Evolutionary conservation across 2,797 vertebrate genomes (phyloP).

Genomic region (Platyrinchus mystaceus): DNA sequence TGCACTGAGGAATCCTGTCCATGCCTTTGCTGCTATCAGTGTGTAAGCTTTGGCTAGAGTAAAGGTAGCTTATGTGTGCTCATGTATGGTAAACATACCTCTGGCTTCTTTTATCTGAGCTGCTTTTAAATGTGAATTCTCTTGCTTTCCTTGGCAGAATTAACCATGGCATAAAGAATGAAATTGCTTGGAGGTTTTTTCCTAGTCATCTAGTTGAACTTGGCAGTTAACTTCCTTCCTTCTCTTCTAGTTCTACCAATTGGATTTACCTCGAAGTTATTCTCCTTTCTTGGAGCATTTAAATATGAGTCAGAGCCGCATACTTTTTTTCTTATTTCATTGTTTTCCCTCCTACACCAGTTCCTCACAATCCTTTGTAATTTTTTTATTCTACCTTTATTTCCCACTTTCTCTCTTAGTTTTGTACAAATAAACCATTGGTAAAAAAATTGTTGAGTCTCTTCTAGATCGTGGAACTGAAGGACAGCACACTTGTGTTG

Average conservation of each 20-base stretch:
- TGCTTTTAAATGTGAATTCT: neutral
- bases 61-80: neutral
- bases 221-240: neutral
- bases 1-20: neutral
- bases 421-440: neutral
- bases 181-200: neutral
- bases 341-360: neutral
- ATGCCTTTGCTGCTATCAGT: neutral
- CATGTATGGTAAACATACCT: neutral
- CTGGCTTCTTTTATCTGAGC: neutral
- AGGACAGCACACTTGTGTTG: neutral
- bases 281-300: neutral
- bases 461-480: neutral
- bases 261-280: neutral
- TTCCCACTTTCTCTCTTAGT: neutral
- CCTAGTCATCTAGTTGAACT: neutral
- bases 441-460: neutral
- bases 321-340: neutral
- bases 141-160: neutral
- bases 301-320: neutral
- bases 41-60: neutral
- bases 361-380: neutral
- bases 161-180: neutral
- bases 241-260: neutral
- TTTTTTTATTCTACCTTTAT: neutral